These are phyloP conservation scores for Buteo buteo DNA, from an alignment of 2,113 vertebrate genomes.

Conservation along the genomic window DNA sequence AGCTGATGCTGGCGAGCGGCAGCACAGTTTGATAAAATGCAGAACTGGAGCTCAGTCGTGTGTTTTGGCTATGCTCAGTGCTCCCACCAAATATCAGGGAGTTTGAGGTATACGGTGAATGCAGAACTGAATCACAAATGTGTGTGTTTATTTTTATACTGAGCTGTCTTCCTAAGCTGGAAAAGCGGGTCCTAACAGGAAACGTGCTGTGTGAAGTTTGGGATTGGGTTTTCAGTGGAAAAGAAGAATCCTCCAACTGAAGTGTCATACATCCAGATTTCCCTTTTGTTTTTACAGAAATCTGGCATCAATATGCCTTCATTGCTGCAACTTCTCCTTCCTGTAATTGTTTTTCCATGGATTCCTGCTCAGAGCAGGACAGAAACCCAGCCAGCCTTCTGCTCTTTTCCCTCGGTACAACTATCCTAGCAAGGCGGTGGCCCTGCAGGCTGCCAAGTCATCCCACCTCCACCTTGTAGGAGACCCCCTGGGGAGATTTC, in stretches of 20 bases:
- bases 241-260: not conserved
- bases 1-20: not conserved
- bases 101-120: not conserved
- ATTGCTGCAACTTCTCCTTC: slow-evolving; percentile 4
- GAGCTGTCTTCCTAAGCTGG: not conserved
- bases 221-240: not conserved
- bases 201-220: not conserved
- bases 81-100: not conserved
- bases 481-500: not conserved
- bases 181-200: not conserved
- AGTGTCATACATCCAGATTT: not conserved
- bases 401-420: not conserved
- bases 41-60: not conserved
- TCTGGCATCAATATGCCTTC: not conserved
- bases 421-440: not conserved
- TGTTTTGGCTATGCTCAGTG: not conserved
- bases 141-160: not conserved
- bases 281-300: not conserved
- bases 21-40: not conserved
- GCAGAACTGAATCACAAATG: not conserved
- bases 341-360: slow-evolving; percentile 49
- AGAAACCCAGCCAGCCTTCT: not conserved
- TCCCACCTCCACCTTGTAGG: not conserved
- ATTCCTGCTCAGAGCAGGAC: not conserved
- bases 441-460: accelerated